These are phyloP conservation scores for Artemisiospiza belli DNA, from an alignment of 2,113 vertebrate species.

Conservation along the genomic window DNA sequence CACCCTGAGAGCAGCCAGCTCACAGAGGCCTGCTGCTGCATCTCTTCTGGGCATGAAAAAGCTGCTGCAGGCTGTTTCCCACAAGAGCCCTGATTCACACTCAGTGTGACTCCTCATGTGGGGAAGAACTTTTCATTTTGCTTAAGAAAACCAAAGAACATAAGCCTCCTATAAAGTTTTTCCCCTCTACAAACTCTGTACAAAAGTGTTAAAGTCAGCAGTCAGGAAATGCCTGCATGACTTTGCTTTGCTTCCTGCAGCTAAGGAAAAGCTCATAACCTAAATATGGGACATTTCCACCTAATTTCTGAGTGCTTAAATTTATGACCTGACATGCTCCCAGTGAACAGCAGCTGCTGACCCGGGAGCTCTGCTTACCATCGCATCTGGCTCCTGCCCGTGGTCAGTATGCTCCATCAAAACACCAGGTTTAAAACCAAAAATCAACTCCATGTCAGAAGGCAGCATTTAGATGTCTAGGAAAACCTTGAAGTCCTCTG, in stretches of 20 bases:
- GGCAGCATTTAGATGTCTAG: background rate
- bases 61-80: background rate
- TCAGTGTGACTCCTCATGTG: rapidly evolving
- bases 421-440: background rate
- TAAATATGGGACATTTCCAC: background rate
- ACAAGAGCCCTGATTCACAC: background rate
- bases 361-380: background rate
- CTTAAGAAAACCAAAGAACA: background rate
- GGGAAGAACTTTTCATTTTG: background rate
- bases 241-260: background rate
- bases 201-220: background rate
- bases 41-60: background rate
- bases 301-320: background rate
- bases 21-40: background rate
- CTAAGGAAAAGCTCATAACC: background rate
- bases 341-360: background rate
- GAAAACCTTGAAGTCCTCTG: background rate
- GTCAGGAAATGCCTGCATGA: background rate
- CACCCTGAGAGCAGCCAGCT: background rate
- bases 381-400: rapidly evolving
- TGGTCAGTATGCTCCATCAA: background rate
- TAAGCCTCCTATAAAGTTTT: background rate
- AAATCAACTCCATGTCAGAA: background rate
- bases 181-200: background rate
- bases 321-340: background rate